Base-by-base conservation (phyloP, 2,113 vertebrate genomes). In the Myxocyprinus asiaticus region DNA sequence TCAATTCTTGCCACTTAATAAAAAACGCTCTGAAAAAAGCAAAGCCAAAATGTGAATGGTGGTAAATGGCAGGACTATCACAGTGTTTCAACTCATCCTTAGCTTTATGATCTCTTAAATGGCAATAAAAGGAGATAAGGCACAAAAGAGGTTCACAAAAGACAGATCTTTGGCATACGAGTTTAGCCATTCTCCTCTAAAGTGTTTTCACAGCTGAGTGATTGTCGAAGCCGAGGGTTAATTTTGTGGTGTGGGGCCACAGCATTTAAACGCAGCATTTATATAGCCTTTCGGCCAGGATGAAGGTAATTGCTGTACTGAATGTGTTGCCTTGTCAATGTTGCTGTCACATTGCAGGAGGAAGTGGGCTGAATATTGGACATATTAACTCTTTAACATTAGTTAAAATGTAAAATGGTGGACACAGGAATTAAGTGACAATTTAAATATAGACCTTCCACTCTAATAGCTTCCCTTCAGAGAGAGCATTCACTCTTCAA, bases 1-100 rank as follows among this genome's bases (percentile, higher is more conserved):
- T 94, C 96, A 94, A 93, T 95, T 95, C 94, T 95, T 93, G 92
- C 90, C 86, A 91, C 89, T 90, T 92, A 94, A 95, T 94, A 91
- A 93, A 94, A 33, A 86, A 92, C 53, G 53, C 14, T 14, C 53
- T 11, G 4, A 12, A 12, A 86, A 69, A 77, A 55, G 89, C 72
- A 83, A 78, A 74, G 84, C 15, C 15, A 58, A 48, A 71, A 33
- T 33, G 22, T 78, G 86, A n/a, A 90, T 85, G 90, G 87, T 91
- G 91, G 22, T 33, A 33, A 33, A 33, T 33, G 22, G 22, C 22
- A 33, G 93, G 93, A 94, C 95, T 94, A 96, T 96, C 94, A 89
- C 90, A 81, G 64, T 90, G 80, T 93, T 94, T 94, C 91, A 93
- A 93, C 92, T 94, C 92, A 92, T 94, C 91, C 92, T 83, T 80